Evolutionary conservation across 92 coral and sea anemone species (phyloP).

Genomic region (Metridium senile): DNA sequence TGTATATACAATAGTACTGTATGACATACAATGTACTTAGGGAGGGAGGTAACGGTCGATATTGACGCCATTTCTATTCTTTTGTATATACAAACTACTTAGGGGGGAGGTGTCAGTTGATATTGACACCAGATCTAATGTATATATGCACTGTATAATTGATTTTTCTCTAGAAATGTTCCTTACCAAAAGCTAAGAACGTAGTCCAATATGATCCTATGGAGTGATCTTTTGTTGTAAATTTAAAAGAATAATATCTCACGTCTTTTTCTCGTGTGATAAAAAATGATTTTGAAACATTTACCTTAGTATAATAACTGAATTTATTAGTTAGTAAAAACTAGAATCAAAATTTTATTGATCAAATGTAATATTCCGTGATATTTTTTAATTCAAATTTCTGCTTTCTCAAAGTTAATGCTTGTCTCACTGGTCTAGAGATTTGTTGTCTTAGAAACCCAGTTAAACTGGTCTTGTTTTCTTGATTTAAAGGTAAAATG

Average conservation of each 20-base stretch:
- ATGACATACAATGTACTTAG: background rate
- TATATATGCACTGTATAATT: background rate
- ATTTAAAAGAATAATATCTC: slow-evolving; percentile 7
- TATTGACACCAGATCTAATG: background rate
- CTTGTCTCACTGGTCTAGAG: slow-evolving; percentile 2
- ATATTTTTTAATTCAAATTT: background rate
- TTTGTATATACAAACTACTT: background rate
- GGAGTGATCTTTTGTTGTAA: slow-evolving; percentile 34
- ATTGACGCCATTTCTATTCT: background rate
- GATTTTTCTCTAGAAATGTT: slow-evolving; percentile 1
- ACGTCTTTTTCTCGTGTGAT: slow-evolving; percentile 12
- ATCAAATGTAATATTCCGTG: background rate
- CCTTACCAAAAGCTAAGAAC: slow-evolving; percentile 3
- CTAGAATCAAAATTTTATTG: background rate
- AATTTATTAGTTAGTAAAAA: slow-evolving; percentile 7
- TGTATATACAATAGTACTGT: background rate
- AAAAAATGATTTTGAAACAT: background rate
- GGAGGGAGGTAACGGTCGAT: background rate
- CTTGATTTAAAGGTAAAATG: background rate
- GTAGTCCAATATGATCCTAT: slow-evolving; percentile 24
- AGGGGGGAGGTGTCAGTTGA: background rate
- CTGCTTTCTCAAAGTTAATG: slow-evolving; percentile 1
- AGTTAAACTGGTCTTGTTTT: slow-evolving; percentile 18
- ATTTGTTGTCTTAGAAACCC: slow-evolving; percentile 13
- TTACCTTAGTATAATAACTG: slow-evolving; percentile 1